A percentile compares a stretch with the other conserved stretches of the same genome.
These are phyloP conservation scores for Palythoa grandiflora DNA, from an alignment of 92 coral and sea anemone species.

Conservation along the genomic window DNA sequence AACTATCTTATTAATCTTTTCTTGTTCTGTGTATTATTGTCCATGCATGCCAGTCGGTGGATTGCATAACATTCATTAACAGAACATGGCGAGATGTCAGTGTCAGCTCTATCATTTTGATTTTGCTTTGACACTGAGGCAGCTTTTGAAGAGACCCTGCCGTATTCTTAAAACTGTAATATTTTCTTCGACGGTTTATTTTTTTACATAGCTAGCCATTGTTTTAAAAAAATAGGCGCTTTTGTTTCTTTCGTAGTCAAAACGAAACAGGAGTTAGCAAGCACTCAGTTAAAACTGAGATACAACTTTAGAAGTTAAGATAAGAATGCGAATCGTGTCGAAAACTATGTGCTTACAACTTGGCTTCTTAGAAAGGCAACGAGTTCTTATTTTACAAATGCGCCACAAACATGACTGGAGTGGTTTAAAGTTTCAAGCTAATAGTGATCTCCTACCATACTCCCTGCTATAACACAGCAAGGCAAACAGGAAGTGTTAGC, in stretches of 20 bases:
- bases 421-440: no score
- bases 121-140: no score
- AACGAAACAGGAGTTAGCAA: neutral
- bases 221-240: neutral
- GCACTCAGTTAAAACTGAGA: neutral
- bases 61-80: neutral
- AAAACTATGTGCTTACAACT: no score
- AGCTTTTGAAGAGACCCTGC: neutral
- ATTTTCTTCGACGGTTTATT: neutral
- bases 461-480: neutral
- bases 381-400: no score
- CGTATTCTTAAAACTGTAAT: neutral
- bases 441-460: neutral
- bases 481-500: neutral
- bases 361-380: no score
- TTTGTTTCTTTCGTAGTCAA: neutral
- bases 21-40: conserved; percentile 1
- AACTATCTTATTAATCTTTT: neutral
- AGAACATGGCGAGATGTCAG: no score
- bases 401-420: no score
- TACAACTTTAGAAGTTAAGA: neutral
- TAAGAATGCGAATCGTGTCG: neutral
- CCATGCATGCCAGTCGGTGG: neutral
- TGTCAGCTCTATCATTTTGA: no score
- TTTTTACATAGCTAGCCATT: no score